These are phyloP conservation scores for Acleris emargana DNA, from an alignment of 2,888 invertebrate species.

Conservation along the genomic window DNA sequence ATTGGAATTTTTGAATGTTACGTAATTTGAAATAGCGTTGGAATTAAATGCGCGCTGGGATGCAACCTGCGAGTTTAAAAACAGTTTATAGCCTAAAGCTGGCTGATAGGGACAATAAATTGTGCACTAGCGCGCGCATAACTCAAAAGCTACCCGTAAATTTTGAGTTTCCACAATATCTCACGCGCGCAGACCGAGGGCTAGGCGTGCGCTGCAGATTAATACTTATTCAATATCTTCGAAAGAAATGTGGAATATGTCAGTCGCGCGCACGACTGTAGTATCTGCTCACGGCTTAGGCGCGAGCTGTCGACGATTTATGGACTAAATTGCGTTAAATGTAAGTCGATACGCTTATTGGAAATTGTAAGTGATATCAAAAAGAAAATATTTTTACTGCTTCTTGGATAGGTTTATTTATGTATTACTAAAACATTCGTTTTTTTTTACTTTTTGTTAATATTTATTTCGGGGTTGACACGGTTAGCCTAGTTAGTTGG, in stretches of 20 bases:
- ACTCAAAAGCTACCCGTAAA: constrained; percentile 60
- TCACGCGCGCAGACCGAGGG: constrained; percentile 53
- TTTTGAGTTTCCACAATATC: constrained; percentile 64
- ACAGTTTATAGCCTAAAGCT: constrained; percentile 58
- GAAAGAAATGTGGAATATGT: constrained; percentile 50
- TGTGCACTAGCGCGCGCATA: constrained; percentile 50
- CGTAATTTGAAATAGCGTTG: constrained; percentile 41
- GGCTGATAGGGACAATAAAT: constrained; percentile 66
- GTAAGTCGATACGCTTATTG: background rate
- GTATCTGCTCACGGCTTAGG: constrained; percentile 38
- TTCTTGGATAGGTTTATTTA: too few species aligned
- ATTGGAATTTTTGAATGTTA: constrained; percentile 43
- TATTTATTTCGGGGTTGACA: too few species aligned
- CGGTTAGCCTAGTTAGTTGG: too few species aligned
- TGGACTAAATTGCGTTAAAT: constrained; percentile 41
- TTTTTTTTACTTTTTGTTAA: too few species aligned
- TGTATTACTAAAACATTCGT: too few species aligned
- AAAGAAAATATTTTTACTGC: too few species aligned
- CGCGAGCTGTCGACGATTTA: constrained; percentile 48
- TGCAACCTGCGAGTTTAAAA: constrained; percentile 52
- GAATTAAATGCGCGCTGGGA: constrained; percentile 4
- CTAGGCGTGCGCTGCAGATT: constrained; percentile 65
- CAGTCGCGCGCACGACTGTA: constrained; percentile 27
- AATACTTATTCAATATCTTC: constrained; percentile 58
- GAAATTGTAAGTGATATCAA: background rate